Evolutionary conservation across 2,113 vertebrate genomes (phyloP).

Genomic region (Thryonomys swinderianus): DNA sequence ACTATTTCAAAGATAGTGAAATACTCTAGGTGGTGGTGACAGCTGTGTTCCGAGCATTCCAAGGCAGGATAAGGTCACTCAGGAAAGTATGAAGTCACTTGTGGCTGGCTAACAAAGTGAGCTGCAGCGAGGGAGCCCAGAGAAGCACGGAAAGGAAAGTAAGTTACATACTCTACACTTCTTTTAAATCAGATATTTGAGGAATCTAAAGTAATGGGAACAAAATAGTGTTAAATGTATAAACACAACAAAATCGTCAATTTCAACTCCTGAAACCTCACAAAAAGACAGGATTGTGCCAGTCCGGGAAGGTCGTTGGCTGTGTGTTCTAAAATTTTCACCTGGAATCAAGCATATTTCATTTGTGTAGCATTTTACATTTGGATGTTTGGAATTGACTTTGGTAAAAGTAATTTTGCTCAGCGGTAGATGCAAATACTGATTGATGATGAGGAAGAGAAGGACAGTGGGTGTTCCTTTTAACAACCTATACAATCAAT

Average conservation of each 20-base stretch:
- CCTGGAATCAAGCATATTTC: neutral
- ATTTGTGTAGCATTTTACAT: conserved; percentile 19
- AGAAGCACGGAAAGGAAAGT: neutral
- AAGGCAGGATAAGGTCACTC: neutral
- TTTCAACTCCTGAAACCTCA: neutral
- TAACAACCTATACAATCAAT: neutral
- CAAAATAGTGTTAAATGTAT: neutral
- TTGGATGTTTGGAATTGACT: neutral
- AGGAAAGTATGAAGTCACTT: neutral
- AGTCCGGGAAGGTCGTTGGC: neutral
- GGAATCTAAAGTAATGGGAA: neutral
- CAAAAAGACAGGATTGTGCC: neutral
- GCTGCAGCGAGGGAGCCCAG: neutral
- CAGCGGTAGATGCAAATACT: neutral
- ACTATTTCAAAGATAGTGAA: neutral
- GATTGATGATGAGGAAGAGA: neutral
- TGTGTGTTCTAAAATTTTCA: neutral
- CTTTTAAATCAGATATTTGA: neutral
- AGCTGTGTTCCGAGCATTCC: neutral
- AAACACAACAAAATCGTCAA: neutral
- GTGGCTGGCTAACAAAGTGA: neutral
- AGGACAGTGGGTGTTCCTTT: neutral
- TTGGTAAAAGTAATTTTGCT: neutral
- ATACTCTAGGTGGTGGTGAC: neutral
- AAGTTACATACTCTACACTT: neutral